A percentile compares a stretch with the other conserved stretches of the same genome.
Evolutionary conservation across 2,797 vertebrate genomes (phyloP).

Genomic region (Chrysocyon brachyurus): DNA sequence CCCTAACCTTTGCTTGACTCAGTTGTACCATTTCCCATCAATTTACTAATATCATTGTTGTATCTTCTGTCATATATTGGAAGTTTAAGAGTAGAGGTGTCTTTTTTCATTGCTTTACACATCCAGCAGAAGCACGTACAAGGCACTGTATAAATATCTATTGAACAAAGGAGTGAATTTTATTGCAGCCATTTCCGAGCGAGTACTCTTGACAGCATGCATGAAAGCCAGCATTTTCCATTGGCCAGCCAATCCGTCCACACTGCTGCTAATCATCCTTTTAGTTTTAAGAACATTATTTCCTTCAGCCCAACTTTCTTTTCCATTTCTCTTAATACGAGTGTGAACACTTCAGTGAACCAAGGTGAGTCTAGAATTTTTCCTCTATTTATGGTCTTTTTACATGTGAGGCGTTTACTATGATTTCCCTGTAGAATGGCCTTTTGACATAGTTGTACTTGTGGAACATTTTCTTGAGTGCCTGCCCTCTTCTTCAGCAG

Average conservation of each 20-base stretch:
- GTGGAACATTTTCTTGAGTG: slow-evolving; percentile 16
- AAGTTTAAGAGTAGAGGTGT: background rate
- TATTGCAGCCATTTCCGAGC: background rate
- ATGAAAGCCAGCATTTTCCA: slow-evolving; percentile 5
- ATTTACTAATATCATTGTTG: background rate
- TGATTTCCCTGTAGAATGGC: background rate
- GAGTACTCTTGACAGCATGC: background rate
- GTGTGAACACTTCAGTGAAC: slow-evolving; percentile 10
- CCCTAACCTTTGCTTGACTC: background rate
- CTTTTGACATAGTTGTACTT: background rate
- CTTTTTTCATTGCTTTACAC: background rate
- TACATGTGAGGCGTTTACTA: background rate
- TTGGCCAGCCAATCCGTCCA: slow-evolving; percentile 30
- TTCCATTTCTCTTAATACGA: background rate
- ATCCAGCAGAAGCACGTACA: background rate
- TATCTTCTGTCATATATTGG: background rate
- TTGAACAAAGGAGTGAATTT: slow-evolving; percentile 42
- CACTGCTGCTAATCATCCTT: slow-evolving; percentile 5
- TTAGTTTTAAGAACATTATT: slow-evolving; percentile 54
- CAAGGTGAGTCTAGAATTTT: background rate
- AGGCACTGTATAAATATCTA: background rate
- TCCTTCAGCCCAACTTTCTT: slow-evolving; percentile 48
- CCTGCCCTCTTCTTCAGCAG: background rate
- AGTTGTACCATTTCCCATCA: background rate
- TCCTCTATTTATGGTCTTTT: background rate